A percentile compares a stretch with the other conserved stretches of the same genome.
Conservation (phyloP, 2,888 invertebrate species). For the Sipha maydis region DNA sequence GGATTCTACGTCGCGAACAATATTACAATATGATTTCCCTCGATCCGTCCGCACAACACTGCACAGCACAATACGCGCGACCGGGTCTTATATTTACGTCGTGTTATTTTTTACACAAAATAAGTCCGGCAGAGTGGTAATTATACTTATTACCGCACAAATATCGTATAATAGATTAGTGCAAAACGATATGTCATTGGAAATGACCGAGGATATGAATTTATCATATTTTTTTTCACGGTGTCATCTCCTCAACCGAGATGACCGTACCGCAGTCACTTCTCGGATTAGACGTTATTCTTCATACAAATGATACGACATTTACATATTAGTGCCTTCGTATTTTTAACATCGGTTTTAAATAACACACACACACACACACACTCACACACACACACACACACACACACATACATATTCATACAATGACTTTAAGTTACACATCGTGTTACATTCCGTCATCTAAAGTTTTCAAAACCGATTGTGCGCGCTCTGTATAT, state of each 20-base stretch:
- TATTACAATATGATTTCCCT: not conserved
- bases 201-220: not conserved
- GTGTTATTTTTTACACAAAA: not conserved
- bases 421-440: not conserved
- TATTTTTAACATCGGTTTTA: not conserved
- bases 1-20: not conserved
- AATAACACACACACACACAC: no score
- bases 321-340: not conserved
- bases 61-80: not conserved
- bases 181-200: not conserved
- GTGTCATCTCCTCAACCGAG: slow-evolving; percentile 11
- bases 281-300: not conserved
- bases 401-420: no score
- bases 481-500: not conserved
- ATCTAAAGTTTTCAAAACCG: not conserved
- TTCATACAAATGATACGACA: not conserved
- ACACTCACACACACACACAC: no score
- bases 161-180: not conserved
- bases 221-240: not conserved
- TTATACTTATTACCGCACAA: not conserved
- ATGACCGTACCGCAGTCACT: not conserved
- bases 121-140: not conserved
- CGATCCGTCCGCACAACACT: not conserved
- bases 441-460: not conserved
- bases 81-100: not conserved